These are phyloP conservation scores for Urocynchramus pylzowi DNA, from an alignment of 2,113 vertebrate genomes.

Conservation along the genomic window DNA sequence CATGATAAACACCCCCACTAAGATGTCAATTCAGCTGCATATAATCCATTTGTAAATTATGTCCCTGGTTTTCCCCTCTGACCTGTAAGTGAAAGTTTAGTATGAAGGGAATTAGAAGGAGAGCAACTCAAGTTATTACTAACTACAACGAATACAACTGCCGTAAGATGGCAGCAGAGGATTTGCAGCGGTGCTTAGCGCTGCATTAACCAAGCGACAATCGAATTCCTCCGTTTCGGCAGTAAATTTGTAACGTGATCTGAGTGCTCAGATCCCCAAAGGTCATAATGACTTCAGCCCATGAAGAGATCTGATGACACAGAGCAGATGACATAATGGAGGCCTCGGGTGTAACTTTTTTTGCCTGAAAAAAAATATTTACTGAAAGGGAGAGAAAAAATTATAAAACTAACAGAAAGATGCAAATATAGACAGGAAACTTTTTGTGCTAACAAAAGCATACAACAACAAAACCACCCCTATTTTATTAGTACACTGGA, in stretches of 20 bases:
- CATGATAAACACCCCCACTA: not conserved
- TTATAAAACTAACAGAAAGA: not conserved
- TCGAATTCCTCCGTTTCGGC: not conserved
- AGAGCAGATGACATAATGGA: not conserved
- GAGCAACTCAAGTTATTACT: not conserved
- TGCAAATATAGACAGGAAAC: not conserved
- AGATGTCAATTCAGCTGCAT: not conserved
- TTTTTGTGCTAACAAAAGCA: not conserved
- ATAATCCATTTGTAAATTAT: not conserved
- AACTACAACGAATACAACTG: not conserved
- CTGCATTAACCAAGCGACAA: not conserved
- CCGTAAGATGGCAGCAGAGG: slow-evolving; percentile 44
- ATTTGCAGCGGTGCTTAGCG: not conserved
- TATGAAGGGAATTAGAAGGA: not conserved
- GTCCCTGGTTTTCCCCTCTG: not conserved
- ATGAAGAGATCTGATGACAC: not conserved
- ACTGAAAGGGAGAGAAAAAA: not conserved
- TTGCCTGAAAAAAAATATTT: not conserved
- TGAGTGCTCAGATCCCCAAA: not conserved
- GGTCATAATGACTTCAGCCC: not conserved
- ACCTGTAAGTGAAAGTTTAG: not conserved
- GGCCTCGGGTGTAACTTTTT: not conserved
- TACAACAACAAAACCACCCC: not conserved
- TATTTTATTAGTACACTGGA: not conserved
- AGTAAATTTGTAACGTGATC: not conserved